Evolutionary conservation across 2,113 vertebrate genomes (phyloP).

Genomic region (Tursiops truncatus): DNA sequence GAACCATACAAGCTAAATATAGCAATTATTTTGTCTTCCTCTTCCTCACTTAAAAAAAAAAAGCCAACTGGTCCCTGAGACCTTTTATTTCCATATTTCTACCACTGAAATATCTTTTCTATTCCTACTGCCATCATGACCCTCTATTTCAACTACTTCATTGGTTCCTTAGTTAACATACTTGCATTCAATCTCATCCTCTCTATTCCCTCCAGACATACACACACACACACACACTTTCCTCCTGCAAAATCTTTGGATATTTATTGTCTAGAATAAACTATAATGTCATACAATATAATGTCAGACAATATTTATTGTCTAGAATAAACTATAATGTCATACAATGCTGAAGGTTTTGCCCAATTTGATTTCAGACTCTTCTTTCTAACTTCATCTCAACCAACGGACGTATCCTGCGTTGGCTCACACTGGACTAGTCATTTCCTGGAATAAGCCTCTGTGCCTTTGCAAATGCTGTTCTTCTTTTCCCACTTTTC

Average conservation of each 20-base stretch:
- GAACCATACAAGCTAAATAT: no score
- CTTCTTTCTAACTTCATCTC: neutral
- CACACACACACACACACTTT: neutral
- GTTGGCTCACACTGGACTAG: fast-evolving
- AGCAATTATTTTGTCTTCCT: neutral
- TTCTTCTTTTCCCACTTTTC: neutral
- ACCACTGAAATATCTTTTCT: neutral
- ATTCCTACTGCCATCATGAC: fast-evolving
- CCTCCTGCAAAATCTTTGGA: neutral
- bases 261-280: neutral
- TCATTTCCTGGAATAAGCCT: neutral
- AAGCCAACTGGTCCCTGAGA: neutral
- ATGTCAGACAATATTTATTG: neutral
- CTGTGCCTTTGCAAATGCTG: neutral
- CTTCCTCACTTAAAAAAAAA: neutral
- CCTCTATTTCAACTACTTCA: no score
- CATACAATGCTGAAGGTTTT: neutral
- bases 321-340: neutral
- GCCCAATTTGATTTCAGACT: neutral
- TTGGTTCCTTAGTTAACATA: neutral
- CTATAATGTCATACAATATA: no score
- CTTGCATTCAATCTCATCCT: neutral
- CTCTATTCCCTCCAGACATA: neutral
- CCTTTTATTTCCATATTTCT: neutral
- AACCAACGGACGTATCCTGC: fast-evolving